Evolutionary conservation across 2,113 vertebrate genomes (phyloP).

Genomic region (Paraplagusia blochii): DNA sequence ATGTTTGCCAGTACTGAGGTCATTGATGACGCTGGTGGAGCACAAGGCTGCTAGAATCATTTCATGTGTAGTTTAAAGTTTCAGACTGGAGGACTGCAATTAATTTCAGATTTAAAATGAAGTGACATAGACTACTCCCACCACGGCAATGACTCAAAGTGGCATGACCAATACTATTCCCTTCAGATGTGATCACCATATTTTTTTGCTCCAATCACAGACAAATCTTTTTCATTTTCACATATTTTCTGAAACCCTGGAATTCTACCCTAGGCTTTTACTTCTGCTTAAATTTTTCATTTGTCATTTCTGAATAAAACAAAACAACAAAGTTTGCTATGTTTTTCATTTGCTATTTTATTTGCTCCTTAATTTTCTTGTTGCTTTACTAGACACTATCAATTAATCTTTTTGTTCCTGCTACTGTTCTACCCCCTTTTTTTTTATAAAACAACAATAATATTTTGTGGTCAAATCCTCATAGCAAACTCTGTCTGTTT

Average conservation of each 20-base stretch:
- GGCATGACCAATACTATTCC: neutral
- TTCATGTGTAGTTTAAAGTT: conserved; percentile 52
- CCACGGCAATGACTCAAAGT: conserved; percentile 7
- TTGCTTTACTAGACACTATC: no score
- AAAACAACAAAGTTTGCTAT: no score
- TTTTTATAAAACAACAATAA: no score
- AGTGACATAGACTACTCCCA: conserved; percentile 44
- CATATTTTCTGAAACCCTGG: neutral
- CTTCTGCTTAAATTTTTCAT: neutral
- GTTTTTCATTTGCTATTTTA: no score
- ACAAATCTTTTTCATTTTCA: conserved; percentile 2
- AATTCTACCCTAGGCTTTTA: conserved; percentile 9
- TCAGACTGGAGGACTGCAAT: conserved; percentile 46
- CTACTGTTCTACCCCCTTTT: no score
- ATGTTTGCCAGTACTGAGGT: conserved; percentile 27
- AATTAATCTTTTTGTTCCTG: no score
- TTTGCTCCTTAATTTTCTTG: no score
- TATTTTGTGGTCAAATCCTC: no score
- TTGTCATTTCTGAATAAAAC: neutral
- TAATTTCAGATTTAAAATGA: conserved; percentile 59
- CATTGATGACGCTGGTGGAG: conserved; percentile 36
- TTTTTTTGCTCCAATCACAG: conserved; percentile 17
- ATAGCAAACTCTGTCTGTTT: no score
- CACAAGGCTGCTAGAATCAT: conserved; percentile 51
- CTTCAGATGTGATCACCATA: conserved; percentile 9